Percentiles rank a stretch among this genome's conserved stretches.
Conservation (phyloP, 2,113 vertebrate species). For the Psittacula cyanocephala region DNA sequence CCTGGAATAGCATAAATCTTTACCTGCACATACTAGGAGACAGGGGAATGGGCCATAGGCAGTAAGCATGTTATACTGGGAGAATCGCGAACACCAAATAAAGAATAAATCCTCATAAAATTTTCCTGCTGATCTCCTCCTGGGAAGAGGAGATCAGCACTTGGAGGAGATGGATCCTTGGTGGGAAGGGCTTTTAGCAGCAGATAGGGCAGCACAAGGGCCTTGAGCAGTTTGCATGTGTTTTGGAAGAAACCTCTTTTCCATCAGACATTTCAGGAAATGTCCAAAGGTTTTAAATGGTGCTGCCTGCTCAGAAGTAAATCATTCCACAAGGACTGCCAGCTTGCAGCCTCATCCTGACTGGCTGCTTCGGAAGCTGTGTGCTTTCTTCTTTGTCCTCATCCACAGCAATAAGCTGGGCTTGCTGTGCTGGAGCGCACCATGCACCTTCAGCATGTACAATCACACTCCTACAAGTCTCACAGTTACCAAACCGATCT, state of each 20-base stretch:
- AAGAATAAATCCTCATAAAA: background rate
- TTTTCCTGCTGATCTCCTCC: background rate
- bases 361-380: rapidly evolving
- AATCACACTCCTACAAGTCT: background rate
- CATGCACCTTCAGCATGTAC: rapidly evolving
- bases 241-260: rapidly evolving
- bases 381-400: background rate
- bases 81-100: background rate
- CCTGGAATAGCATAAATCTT: slow-evolving; percentile 20
- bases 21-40: background rate
- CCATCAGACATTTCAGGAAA: background rate
- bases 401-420: background rate
- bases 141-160: background rate
- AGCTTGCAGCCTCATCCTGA: background rate
- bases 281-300: background rate
- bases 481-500: background rate
- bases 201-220: background rate
- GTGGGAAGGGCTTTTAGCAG: background rate
- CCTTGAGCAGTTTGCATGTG: background rate
- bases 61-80: background rate
- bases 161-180: background rate
- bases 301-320: background rate
- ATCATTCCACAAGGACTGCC: background rate
- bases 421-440: background rate
- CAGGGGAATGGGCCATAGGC: background rate